Conservation (phyloP, 2,797 vertebrate genomes). For the Molossus alvarezi region DNA sequence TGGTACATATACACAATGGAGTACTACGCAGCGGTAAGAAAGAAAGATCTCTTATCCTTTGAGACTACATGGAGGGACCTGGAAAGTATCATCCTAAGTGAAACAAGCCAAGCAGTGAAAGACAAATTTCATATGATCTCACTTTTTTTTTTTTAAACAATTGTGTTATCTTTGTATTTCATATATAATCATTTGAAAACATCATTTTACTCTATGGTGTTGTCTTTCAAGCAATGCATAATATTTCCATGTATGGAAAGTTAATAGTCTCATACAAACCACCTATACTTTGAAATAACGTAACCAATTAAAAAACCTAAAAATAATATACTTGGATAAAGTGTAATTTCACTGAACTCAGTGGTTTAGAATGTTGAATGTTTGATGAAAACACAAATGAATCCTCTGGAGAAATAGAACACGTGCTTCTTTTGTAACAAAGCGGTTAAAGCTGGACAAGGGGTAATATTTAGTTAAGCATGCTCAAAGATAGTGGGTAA, state of each 20-base stretch:
- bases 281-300: constrained; percentile 14
- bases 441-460: background rate
- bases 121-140: too few species aligned
- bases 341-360: background rate
- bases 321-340: constrained; percentile 34
- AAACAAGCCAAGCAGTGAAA: too few species aligned
- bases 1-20: too few species aligned
- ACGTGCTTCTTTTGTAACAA: background rate
- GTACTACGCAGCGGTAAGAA: too few species aligned
- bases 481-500: background rate
- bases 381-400: background rate
- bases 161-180: background rate
- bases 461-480: background rate
- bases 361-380: background rate
- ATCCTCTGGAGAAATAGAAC: background rate
- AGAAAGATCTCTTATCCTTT: too few species aligned
- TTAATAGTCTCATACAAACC: background rate
- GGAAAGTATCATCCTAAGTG: too few species aligned
- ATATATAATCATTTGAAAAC: background rate
- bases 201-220: background rate
- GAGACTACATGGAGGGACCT: too few species aligned
- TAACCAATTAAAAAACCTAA: background rate
- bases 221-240: background rate
- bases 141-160: background rate
- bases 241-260: background rate